phyloP scores from a whole-genome alignment of 2,888 invertebrate species.

The Agrotis exclamationis region DNA sequence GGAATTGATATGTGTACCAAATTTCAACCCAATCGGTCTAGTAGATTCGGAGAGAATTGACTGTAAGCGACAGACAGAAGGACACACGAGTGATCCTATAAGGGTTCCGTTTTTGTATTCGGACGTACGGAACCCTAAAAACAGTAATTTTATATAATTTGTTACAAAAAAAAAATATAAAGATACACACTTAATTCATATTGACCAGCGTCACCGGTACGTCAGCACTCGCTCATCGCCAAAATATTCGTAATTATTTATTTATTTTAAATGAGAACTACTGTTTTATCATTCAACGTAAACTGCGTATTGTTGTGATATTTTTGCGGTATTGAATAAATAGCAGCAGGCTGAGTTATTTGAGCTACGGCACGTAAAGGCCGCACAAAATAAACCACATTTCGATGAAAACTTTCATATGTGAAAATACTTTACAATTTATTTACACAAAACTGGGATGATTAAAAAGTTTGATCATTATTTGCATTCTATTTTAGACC shows the following conservation, averaged over 20 bases:
- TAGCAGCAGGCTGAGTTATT: not conserved
- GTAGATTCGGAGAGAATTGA: too few species aligned
- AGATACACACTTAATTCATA: slow-evolving; percentile 5
- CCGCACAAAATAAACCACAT: not conserved
- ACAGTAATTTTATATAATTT: too few species aligned
- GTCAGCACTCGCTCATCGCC: too few species aligned
- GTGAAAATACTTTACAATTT: slow-evolving; percentile 6
- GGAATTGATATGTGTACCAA: too few species aligned
- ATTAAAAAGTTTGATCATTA: not conserved
- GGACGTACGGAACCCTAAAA: too few species aligned
- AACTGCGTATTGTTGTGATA: not conserved
- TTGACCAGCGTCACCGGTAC: not conserved
- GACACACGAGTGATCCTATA: too few species aligned
- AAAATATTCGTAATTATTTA: too few species aligned
- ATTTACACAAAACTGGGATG: not conserved
- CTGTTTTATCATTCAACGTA: not conserved
- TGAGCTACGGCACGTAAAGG: not conserved
- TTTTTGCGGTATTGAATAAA: slow-evolving; percentile 26
- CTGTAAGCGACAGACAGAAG: too few species aligned
- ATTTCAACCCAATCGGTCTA: too few species aligned
- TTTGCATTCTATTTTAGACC: not conserved
- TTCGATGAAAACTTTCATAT: slow-evolving; percentile 2
- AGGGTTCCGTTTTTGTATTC: too few species aligned
- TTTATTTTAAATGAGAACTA: too few species aligned
- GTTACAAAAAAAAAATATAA: too few species aligned